A percentile compares a stretch with the other conserved stretches of the same genome.
These are phyloP conservation scores for Idaea biselata DNA, from an alignment of 2,888 invertebrate genomes.

Conservation along the genomic window DNA sequence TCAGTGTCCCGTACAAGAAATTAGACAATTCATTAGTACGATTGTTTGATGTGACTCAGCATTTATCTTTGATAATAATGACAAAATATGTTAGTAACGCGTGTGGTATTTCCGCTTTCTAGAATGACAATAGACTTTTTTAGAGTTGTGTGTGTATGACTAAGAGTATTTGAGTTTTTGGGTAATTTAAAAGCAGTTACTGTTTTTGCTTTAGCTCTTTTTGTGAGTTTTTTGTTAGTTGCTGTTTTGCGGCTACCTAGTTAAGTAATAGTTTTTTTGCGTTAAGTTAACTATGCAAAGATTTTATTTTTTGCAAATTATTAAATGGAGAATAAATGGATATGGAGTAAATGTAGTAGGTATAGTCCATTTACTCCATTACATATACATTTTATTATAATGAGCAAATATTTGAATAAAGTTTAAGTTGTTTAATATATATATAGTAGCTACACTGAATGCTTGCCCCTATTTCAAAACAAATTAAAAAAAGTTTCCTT, in stretches of 20 bases:
- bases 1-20: conserved; percentile 55
- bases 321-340: no score
- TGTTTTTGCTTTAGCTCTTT: neutral
- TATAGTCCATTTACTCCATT: no score
- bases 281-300: no score
- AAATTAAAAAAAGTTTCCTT: no score
- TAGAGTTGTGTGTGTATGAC: conserved; percentile 5
- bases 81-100: conserved; percentile 22
- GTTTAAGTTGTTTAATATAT: no score
- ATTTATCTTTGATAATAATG: conserved; percentile 21
- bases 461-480: no score
- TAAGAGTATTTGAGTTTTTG: neutral
- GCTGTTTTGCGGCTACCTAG: neutral
- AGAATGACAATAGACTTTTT: conserved; percentile 30
- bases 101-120: conserved; percentile 40
- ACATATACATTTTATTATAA: no score
- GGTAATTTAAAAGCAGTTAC: neutral
- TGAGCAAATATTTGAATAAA: no score
- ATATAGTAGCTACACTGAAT: no score
- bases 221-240: conserved; percentile 5
- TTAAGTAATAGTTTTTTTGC: no score
- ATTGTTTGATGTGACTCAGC: conserved; percentile 72
- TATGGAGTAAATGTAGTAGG: no score
- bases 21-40: conserved; percentile 76
- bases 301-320: no score